Base-by-base conservation (phyloP, 2,888 invertebrate genomes). In the Troides helena region DNA sequence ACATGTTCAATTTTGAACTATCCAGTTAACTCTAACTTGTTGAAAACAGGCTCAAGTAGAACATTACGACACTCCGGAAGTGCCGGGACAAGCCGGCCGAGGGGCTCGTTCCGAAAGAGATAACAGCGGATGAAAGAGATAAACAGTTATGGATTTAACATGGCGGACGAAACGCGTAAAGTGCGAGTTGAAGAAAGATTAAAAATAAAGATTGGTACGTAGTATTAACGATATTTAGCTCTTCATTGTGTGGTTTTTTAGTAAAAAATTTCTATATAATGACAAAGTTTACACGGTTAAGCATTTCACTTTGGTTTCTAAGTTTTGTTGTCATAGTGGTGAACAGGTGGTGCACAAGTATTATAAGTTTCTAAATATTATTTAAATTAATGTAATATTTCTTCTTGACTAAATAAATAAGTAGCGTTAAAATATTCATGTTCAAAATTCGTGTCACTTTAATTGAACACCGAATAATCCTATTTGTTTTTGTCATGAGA, bases 161-260 rank as follows among this genome's bases (percentile, higher is more conserved):
- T 97, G 97, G 97, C 97, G 95, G 96, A 96, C 95, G 96, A 95
- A 94, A 95, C 95, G 95, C 96, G 96, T 95, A 95, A 96, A 95
- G 97, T 97, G 93, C 95, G 98, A 94, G 95, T 97, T 90, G 97
- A 97, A 93, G 98, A 98, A 95, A 96, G 97, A 93, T 95, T 98
- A 93, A 97, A 96, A 95, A 97, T 98, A 89, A 98, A 97, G 95
- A 97, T 98, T 91, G 97, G 97, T 97, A 94, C 93, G 96, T 95
- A 89, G 82, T 81, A 78, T 80, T 83, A 82, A 76, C 70, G 60
- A 69, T 74, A 74, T 53, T 67, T 66, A 61, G 30, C 50, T 21
- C 62, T 59, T 70, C 36, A 36, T 14, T 59, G 50, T 58, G 58
- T 23, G 17, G 1, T 43, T 50, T 70, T 67, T 66, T 23, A 21